Evolutionary conservation across 1,140 invertebrate species (phyloP), one percentile per base, ranked within the genome.

Genomic region (Drosophila hydei): DNA sequence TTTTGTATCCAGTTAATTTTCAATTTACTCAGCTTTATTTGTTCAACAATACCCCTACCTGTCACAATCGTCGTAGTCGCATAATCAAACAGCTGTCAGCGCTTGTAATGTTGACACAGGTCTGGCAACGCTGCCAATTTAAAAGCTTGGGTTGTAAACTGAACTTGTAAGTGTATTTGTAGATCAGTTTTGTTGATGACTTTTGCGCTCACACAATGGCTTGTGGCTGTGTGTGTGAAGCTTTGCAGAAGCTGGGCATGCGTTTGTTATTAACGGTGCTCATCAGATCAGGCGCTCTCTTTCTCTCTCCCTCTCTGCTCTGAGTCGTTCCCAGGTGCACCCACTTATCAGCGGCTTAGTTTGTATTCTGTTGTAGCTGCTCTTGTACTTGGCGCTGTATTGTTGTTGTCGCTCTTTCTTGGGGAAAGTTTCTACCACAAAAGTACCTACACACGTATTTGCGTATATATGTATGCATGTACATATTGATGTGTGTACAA

Each of bases 351-450:
- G 64, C 47, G 43, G 48, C 19, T 73, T 62, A 51, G 64, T 55
- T 61, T 55, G 23, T 55, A 62, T 72, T 58, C 56, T 68, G 64
- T 11, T 48, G 42, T 50, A 54, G 42, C 36, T 69, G 63, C 23
- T 61, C 55, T 72, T 25, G 54, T 30, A 50, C 60, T 63, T 55
- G 59, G n/a, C n/a, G n/a, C n/a, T n/a, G 23, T 8, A 16, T 48
- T 62, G 16, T 62, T 61, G 50, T 21, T 56, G 7, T 64, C 42
- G 50, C 54, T 68, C 33, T 65, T 63, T 52, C 14, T 68, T 84
- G 73, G 84, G 83, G 84, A 89, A 89, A 89, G 85, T 89, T 89
- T 89, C 65, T 62, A 56, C 71, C 55, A 71, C 23, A 36, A 43
- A 52, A 33, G 16, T 54, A 21, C 19, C 21, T 42, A 23, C 14